A percentile compares a stretch with the other conserved stretches of the same genome.
Conservation (phyloP, 2,888 invertebrate genomes). For the Oxytorus armatus region DNA sequence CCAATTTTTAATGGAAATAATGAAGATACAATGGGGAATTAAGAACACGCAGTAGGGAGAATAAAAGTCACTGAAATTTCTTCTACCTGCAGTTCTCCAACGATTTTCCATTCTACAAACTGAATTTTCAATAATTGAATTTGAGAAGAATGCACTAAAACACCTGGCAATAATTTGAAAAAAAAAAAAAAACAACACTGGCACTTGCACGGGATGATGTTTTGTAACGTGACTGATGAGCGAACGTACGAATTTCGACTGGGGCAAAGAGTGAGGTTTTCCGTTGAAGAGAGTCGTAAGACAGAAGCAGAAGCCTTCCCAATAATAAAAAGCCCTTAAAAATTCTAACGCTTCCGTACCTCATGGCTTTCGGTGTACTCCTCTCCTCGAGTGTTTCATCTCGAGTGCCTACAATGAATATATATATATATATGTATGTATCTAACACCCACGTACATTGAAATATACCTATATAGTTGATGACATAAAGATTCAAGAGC, state of each 20-base stretch:
- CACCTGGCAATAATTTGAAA: not conserved
- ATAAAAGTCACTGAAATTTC: not conserved
- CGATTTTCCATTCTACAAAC: conserved; percentile 65
- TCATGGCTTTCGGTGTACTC: conserved; percentile 56
- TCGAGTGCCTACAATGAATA: conserved; percentile 48
- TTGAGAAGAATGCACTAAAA: conserved; percentile 17
- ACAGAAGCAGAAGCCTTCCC: conserved; percentile 52
- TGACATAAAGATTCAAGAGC: conserved; percentile 46
- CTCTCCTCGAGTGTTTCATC: conserved; percentile 45
- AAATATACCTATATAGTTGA: conserved; percentile 14
- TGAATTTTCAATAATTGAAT: not conserved
- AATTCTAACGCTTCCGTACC: conserved; percentile 48
- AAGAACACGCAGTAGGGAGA: too few species aligned
- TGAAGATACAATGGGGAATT: too few species aligned
- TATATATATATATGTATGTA: conserved; percentile 11
- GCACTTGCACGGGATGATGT: not conserved
- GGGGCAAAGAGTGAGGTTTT: conserved; percentile 32
- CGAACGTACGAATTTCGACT: conserved; percentile 61
- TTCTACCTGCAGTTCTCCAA: conserved; percentile 66
- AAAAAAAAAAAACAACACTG: conserved; percentile 1
- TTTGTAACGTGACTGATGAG: conserved; percentile 42
- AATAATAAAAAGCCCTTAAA: conserved; percentile 64
- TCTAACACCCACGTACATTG: too few species aligned
- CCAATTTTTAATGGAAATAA: too few species aligned
- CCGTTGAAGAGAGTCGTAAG: conserved; percentile 23